phyloP scores from a whole-genome alignment of 30 jellyfish, hydroid and myxozoan genomes.

The Mastigias papua region DNA sequence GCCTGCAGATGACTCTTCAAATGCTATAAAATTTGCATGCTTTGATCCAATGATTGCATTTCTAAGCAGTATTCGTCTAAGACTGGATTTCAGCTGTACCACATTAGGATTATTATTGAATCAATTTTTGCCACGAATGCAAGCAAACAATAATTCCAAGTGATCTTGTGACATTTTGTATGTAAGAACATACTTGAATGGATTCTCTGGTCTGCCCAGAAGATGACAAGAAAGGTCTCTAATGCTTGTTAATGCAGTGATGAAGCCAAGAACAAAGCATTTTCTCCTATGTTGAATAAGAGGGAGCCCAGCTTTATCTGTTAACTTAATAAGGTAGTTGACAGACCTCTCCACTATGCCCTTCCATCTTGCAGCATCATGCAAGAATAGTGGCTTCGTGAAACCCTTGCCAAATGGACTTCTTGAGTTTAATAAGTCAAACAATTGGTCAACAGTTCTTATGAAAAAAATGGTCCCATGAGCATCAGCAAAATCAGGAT shows the following conservation, averaged over 20 bases:
- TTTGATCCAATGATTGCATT: conserved; percentile 20
- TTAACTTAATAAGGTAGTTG: background rate
- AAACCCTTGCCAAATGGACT: conserved; percentile 38
- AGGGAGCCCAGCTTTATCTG: conserved; percentile 11
- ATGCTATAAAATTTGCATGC: conserved; percentile 47
- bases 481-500: conserved; percentile 28
- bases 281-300: conserved; percentile 13
- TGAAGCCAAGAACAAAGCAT: conserved; percentile 5
- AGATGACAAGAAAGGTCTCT: background rate
- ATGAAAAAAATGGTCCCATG: conserved; percentile 28
- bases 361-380: conserved; percentile 6
- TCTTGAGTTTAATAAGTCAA: conserved; percentile 17
- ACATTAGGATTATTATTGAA: conserved; percentile 54
- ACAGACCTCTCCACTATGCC: conserved; percentile 2
- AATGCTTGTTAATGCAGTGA: background rate
- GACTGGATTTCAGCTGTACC: conserved; percentile 32
- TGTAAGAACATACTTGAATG: conserved; percentile 41
- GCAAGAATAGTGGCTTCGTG: conserved; percentile 27
- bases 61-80: conserved; percentile 27
- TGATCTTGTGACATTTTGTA: conserved; percentile 41
- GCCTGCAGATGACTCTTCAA: conserved; percentile 19
- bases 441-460: background rate
- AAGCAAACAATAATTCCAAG: conserved; percentile 34
- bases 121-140: conserved; percentile 40
- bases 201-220: conserved; percentile 12